These are phyloP conservation scores for Philonicus albiceps DNA, from an alignment of 2,888 invertebrate genomes.

Conservation along the genomic window DNA sequence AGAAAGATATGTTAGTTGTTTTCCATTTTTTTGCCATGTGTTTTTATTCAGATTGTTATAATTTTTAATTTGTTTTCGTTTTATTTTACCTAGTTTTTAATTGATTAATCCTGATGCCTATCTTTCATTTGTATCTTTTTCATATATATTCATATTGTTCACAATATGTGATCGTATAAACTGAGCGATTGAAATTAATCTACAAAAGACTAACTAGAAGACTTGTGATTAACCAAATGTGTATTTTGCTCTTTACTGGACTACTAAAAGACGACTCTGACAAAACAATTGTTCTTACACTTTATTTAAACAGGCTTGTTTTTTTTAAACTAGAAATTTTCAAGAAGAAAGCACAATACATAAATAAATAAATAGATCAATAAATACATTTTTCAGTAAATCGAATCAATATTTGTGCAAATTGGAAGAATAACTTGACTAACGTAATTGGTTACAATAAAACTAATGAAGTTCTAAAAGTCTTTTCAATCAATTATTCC, in stretches of 20 bases:
- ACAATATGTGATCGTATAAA: not conserved
- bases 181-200: not conserved
- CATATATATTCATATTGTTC: not conserved
- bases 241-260: not conserved
- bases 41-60: not conserved
- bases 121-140: not conserved
- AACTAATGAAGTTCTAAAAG: not conserved
- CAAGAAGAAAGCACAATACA: not conserved
- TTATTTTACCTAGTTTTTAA: not conserved
- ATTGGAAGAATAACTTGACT: not conserved
- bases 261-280: not conserved
- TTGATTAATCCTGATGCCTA: not conserved
- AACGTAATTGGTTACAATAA: not conserved
- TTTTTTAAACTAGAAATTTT: not conserved
- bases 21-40: not conserved
- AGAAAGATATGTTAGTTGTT: conserved; percentile 24
- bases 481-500: not conserved
- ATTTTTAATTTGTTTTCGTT: not conserved
- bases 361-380: not conserved
- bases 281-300: not conserved
- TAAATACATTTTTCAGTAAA: not conserved
- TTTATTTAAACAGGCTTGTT: not conserved
- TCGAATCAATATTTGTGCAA: not conserved
- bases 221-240: not conserved
- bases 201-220: not conserved